Conservation (phyloP, 1,140 invertebrate genomes). For the Probaryconus sp. region DNA sequence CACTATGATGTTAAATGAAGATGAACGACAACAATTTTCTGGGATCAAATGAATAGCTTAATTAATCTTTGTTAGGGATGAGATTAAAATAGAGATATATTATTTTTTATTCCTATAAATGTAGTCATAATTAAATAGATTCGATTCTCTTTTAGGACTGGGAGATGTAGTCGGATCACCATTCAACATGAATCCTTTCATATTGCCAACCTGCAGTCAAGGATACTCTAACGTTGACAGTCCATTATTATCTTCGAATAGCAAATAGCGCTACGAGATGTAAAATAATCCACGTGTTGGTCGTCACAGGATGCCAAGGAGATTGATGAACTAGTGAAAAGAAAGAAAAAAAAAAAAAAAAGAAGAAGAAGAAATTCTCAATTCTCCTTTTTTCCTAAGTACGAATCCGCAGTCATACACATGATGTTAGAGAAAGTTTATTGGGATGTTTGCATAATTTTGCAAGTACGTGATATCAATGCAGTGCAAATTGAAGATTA, state of each 20-base stretch:
- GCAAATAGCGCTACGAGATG: constrained; percentile 81
- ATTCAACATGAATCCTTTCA: constrained; percentile 94
- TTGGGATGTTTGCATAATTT: constrained; percentile 47
- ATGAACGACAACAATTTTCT: too few species aligned
- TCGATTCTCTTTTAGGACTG: constrained; percentile 80
- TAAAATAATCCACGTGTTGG: constrained; percentile 50
- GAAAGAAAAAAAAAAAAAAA: constrained; percentile 30
- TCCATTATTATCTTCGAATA: constrained; percentile 89
- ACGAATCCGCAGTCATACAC: constrained; percentile 36
- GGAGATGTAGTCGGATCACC: constrained; percentile 89
- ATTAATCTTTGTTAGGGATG: constrained; percentile 4
- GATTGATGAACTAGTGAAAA: constrained; percentile 13
- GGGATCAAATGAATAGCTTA: too few species aligned
- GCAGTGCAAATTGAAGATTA: constrained; percentile 47
- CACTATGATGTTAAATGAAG: too few species aligned
- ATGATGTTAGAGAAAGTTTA: constrained; percentile 50
- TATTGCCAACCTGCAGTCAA: constrained; percentile 92
- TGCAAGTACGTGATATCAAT: constrained; percentile 54
- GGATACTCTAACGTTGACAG: constrained; percentile 85
- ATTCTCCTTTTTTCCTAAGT: constrained; percentile 43
- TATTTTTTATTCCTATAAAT: background rate
- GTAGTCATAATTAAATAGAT: constrained; percentile 11
- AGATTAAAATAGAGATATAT: background rate
- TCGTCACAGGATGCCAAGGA: constrained; percentile 18
- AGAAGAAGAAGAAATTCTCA: too few species aligned